phyloP scores from a whole-genome alignment of 2,888 invertebrate species.

The Trissonchulus latispiculum region DNA sequence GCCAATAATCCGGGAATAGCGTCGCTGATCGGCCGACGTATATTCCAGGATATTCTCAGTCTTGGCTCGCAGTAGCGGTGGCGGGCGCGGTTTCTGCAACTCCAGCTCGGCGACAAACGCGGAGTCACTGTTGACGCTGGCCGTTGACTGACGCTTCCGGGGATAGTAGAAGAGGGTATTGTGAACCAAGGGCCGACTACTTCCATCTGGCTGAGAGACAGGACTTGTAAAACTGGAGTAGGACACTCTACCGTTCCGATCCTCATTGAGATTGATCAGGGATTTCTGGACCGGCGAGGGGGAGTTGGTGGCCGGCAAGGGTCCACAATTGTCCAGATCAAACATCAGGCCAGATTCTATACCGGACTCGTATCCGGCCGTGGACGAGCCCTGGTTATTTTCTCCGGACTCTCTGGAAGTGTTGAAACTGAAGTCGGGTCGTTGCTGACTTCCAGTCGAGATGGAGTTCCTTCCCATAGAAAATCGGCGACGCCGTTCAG shows the following conservation, averaged over 20 bases:
- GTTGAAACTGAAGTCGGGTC: background rate
- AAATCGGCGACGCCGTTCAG: background rate
- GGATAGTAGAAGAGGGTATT: background rate
- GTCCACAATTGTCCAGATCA: background rate
- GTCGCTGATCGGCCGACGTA: background rate
- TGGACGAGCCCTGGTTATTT: background rate
- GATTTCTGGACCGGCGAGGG: background rate
- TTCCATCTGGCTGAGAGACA: background rate
- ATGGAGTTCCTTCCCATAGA: background rate
- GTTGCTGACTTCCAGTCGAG: background rate
- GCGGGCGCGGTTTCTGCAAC: background rate
- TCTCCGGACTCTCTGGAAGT: background rate
- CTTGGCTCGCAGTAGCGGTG: constrained; percentile 14
- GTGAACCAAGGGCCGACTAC: background rate
- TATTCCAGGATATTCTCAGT: background rate
- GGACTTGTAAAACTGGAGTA: too few relatives aligned
- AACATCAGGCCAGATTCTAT: background rate
- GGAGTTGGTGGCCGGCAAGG: background rate
- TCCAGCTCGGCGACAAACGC: background rate
- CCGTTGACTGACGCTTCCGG: background rate
- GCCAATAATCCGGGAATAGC: background rate
- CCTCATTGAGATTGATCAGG: background rate
- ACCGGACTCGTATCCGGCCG: too few relatives aligned
- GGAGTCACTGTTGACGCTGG: background rate
- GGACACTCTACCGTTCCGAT: background rate